Base-by-base conservation (phyloP, 2,797 vertebrate species). In the Macropus fuliginosus region DNA sequence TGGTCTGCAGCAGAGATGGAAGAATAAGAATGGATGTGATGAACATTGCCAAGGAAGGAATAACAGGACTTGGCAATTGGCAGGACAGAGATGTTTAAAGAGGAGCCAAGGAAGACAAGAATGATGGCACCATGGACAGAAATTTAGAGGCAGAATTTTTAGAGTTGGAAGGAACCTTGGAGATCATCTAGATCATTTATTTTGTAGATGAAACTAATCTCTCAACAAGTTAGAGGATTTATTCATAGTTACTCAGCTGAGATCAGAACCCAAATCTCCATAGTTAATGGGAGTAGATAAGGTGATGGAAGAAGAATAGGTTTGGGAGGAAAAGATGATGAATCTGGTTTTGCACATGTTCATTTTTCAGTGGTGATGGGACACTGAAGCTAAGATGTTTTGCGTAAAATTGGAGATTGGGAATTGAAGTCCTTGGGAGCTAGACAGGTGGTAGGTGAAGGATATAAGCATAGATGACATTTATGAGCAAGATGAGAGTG, bases 221-320 rank as follows among this genome's bases (percentile, higher is more conserved):
- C 94, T 95, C 89, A 3, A 91, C 6, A 92, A 96, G 81, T 95
- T 94, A 16, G 9, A 28, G 34, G 27, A 92, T 94, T 92, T 94
- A 27, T 66, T 92, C 28, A 94, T 46, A 46, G 50, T 55, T 50
- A 55, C 50, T 1, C 24, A 52, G 4, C 40, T 92, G 90, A 28
- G 40, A 87, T 87, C 40, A 87, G 24, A 87, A 50, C 9, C 74
- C 40, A 46, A 24, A 3, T 87, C 24, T 87, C 40, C 3, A 27
- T 87, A 46, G 50, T 87, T 46, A 40, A n/a, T n/a, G 16, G 5
- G 16, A 13, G 6, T 21, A 16, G 0, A 11, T 14, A 1, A 21
- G 29, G 16, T 21, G 9, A 81, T 24, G 40, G 21, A 10, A 87
- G 66, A 81, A 24, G 40, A 27, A 9, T 34, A 87, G 74, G 9